phyloP scores from a whole-genome alignment of 2,797 vertebrate genomes.

The Oreochromis mossambicus region DNA sequence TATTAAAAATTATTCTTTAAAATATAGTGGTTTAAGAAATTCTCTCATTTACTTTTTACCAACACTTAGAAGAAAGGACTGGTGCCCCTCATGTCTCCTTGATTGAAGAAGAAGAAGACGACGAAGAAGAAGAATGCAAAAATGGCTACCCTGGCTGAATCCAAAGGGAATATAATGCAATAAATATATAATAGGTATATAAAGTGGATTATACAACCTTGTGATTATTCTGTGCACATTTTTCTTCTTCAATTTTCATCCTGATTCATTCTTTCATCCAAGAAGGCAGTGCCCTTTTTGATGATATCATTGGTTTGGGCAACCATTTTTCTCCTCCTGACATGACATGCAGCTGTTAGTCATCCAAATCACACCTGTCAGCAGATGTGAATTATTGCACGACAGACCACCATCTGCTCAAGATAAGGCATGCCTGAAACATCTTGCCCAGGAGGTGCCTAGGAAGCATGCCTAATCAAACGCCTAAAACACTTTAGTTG shows the following conservation, averaged over 20 bases:
- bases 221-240: not conserved
- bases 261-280: not conserved
- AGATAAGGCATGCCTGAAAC: not conserved
- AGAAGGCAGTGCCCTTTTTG: not conserved
- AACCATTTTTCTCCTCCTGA: not conserved
- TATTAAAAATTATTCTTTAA: not conserved
- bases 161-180: not conserved
- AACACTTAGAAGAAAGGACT: not conserved
- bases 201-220: not conserved
- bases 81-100: not conserved
- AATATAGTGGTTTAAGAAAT: not conserved
- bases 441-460: not conserved
- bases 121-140: not conserved
- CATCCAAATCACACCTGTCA: not conserved
- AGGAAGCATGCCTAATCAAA: not conserved
- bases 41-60: not conserved
- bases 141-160: not conserved
- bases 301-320: not conserved
- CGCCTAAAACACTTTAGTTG: not conserved
- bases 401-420: not conserved
- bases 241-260: fast-evolving
- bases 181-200: not conserved
- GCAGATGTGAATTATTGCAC: not conserved
- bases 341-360: fast-evolving
- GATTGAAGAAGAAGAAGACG: not conserved